Evolutionary conservation across 2,113 vertebrate genomes (phyloP), one percentile per base, ranked within the genome.

Genomic region (Cygnus buccinator): DNA sequence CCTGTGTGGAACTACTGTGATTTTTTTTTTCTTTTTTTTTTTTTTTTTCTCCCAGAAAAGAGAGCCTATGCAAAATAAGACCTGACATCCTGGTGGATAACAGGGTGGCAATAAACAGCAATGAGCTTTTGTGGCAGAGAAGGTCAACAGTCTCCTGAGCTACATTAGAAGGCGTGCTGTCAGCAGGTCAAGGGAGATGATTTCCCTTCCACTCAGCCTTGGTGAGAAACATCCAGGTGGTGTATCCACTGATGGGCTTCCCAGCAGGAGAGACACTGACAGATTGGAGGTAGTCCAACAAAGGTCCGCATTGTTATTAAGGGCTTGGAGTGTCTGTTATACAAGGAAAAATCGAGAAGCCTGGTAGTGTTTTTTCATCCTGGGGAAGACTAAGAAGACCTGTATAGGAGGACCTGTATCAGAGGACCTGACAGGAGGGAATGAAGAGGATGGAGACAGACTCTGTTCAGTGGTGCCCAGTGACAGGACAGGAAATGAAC

Each of bases 21-120:
- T 12, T 25, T 35, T 14, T 77, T 28, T 35, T 14, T 77, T 28
- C 11, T 21, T 20, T 46, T 50, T 48, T 48, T 50, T 12, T 18
- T 13, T 77, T 57, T 67, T 77, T 28, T n/a, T 14, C 12, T 63
- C 58, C 15, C 12, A 73, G 46, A 48, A 82, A 43, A 70, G 5
- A 4, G 5, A 57, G 3, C 37, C 6, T 0, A 1, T 16, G 5
- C 2, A 74, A 37, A 18, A 44, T 72, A 67, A 4, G 5, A 33
- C 7, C 9, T 9, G 33, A 66, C 3, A 11, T 71, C 11, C 4
- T 57, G 3, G 19, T 78, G 33, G 29, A 26, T 23, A 71, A 29
- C 10, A 86, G 67, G 31, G 3, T 33, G 41, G 48, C 10, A 9
- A 6, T 43, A 67, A 57, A 3, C 3, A 31, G 10, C 13, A 61